Evolutionary conservation across 1,140 invertebrate genomes (phyloP).

Genomic region (Bombus confusus): DNA sequence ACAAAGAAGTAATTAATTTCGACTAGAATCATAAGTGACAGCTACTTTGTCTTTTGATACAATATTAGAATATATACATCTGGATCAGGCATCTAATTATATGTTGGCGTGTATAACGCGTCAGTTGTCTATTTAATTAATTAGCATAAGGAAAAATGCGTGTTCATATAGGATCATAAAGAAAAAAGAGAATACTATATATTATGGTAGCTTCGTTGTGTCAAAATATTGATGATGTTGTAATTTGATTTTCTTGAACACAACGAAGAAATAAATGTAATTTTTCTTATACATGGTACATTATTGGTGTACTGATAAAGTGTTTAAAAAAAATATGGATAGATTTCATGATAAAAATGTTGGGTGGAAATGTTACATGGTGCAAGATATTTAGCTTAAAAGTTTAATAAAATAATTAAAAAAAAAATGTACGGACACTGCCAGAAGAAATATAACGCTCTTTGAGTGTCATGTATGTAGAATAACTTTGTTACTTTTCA

Average conservation of each 20-base stretch:
- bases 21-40: slow-evolving; percentile 44
- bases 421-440: slow-evolving; percentile 58
- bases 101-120: slow-evolving; percentile 46
- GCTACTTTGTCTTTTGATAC: slow-evolving; percentile 70
- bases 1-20: slow-evolving; percentile 45
- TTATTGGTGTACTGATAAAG: slow-evolving; percentile 34
- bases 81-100: slow-evolving; percentile 45
- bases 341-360: slow-evolving; percentile 48
- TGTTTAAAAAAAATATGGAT: slow-evolving; percentile 50
- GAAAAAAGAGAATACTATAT: slow-evolving; percentile 49
- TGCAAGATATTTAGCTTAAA: slow-evolving; percentile 51
- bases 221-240: slow-evolving; percentile 47
- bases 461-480: slow-evolving; percentile 55
- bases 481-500: slow-evolving; percentile 54
- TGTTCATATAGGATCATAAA: slow-evolving; percentile 74
- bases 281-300: slow-evolving; percentile 55
- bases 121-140: slow-evolving; percentile 61
- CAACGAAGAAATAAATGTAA: slow-evolving; percentile 54
- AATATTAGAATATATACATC: slow-evolving; percentile 60
- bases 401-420: slow-evolving; percentile 42
- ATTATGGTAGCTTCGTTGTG: slow-evolving; percentile 66
- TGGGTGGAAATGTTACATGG: slow-evolving; percentile 39
- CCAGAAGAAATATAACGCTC: slow-evolving; percentile 64
- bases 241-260: slow-evolving; percentile 50
- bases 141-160: slow-evolving; percentile 66